These are phyloP conservation scores for Cochlearius cochlearius DNA, from an alignment of 2,113 vertebrate species.

Conservation along the genomic window DNA sequence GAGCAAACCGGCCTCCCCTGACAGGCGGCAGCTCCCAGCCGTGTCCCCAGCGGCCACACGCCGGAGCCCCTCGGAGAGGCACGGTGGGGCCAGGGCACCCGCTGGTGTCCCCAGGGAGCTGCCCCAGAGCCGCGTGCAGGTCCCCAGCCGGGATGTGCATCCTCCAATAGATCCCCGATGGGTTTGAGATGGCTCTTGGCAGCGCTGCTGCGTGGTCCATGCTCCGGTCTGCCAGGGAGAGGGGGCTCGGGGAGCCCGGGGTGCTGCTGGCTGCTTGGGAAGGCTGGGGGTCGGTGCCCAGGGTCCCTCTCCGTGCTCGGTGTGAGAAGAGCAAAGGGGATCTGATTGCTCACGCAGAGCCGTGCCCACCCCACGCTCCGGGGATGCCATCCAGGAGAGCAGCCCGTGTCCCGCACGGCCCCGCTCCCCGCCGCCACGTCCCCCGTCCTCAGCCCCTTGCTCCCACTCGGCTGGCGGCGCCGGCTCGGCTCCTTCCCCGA, in stretches of 20 bases:
- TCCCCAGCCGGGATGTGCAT: fast-evolving
- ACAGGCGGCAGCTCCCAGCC: background rate
- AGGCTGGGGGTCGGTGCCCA: too few relatives aligned
- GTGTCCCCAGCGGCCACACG: background rate
- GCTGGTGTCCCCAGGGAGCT: background rate
- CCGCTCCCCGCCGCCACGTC: fast-evolving
- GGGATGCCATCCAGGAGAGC: background rate
- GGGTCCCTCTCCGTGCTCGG: background rate
- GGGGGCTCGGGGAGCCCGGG: background rate
- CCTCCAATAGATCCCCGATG: too few relatives aligned
- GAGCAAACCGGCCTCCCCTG: background rate
- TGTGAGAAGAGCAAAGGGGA: background rate
- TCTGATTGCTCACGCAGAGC: background rate
- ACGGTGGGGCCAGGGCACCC: fast-evolving
- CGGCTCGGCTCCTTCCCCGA: background rate
- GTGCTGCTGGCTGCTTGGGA: background rate
- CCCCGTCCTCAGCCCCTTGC: background rate
- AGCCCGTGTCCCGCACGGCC: background rate
- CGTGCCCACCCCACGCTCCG: fast-evolving
- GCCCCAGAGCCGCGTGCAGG: background rate
- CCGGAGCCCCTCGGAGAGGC: background rate
- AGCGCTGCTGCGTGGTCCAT: fast-evolving
- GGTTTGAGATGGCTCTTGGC: background rate
- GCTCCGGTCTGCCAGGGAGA: background rate
- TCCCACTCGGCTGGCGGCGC: background rate